phyloP scores from a whole-genome alignment of 2,888 invertebrate genomes.

The Petrophora chlorosata region DNA sequence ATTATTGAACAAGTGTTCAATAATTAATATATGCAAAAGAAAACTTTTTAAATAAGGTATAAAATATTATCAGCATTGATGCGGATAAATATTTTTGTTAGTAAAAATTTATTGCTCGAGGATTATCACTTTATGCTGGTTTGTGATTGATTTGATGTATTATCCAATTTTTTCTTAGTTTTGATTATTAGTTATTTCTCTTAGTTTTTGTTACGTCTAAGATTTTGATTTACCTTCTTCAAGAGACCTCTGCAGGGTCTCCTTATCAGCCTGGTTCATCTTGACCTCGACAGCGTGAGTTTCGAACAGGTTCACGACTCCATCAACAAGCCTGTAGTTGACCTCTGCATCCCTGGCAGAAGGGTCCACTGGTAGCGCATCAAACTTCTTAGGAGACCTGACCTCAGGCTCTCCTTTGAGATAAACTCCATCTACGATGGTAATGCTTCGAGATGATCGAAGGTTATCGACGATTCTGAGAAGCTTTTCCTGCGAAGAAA shows the following conservation, averaged over 20 bases:
- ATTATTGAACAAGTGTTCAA: too few relatives aligned
- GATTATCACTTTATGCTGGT: too few relatives aligned
- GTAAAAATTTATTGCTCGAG: too few relatives aligned
- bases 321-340: constrained; percentile 89
- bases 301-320: constrained; percentile 89
- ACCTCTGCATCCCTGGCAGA: constrained; percentile 89
- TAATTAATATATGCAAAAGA: too few relatives aligned
- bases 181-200: too few relatives aligned
- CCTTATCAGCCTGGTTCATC: constrained; percentile 88
- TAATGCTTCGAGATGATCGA: constrained; percentile 71
- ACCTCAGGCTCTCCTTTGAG: constrained; percentile 80
- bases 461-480: constrained; percentile 87
- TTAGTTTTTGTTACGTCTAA: too few relatives aligned
- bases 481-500: constrained; percentile 85
- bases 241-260: constrained; percentile 89
- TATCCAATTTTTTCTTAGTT: too few relatives aligned
- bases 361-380: constrained; percentile 88
- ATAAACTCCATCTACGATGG: constrained; percentile 85
- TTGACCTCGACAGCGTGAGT: constrained; percentile 92
- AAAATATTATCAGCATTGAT: too few relatives aligned
- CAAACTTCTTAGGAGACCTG: constrained; percentile 83
- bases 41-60: too few relatives aligned
- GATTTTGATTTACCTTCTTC: constrained; percentile 87
- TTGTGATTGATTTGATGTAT: too few relatives aligned
- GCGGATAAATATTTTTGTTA: too few relatives aligned